Percentiles rank a stretch among this genome's conserved stretches.
These are phyloP conservation scores for Drosophila bunnanda DNA, from an alignment of 2,888 invertebrate species.

Conservation along the genomic window DNA sequence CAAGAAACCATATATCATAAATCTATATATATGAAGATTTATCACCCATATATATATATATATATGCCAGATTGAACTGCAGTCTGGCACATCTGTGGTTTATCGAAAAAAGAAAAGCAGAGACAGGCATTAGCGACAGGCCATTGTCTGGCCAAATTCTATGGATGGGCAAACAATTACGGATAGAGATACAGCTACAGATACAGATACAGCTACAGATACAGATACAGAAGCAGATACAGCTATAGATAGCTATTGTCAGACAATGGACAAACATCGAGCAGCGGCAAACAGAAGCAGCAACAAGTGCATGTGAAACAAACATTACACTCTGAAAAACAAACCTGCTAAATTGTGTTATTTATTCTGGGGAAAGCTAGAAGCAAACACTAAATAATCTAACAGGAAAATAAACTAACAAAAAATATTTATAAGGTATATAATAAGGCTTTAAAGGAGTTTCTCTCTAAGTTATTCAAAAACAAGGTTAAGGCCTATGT, in stretches of 20 bases:
- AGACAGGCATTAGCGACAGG: conserved; percentile 18
- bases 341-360: not conserved
- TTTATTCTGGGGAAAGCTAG: not conserved
- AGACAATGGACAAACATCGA: conserved; percentile 49
- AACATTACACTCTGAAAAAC: conserved; percentile 44
- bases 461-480: not conserved
- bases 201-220: not conserved
- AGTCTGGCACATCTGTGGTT: conserved; percentile 57
- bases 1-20: conserved; percentile 51
- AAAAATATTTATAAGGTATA: not conserved
- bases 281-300: conserved; percentile 43
- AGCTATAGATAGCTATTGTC: conserved; percentile 2
- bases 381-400: not conserved
- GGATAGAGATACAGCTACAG: not conserved
- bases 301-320: conserved; percentile 74
- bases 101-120: conserved; percentile 58
- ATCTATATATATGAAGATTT: conserved; percentile 15
- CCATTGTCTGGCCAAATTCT: conserved; percentile 74
- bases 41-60: not conserved
- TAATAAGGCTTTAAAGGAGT: not conserved
- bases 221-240: not conserved
- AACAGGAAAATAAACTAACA: not conserved
- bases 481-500: not conserved
- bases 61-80: not conserved
- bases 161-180: conserved; percentile 45